Base-by-base conservation (phyloP, 2,797 vertebrate genomes). In the Borostomias antarcticus region DNA sequence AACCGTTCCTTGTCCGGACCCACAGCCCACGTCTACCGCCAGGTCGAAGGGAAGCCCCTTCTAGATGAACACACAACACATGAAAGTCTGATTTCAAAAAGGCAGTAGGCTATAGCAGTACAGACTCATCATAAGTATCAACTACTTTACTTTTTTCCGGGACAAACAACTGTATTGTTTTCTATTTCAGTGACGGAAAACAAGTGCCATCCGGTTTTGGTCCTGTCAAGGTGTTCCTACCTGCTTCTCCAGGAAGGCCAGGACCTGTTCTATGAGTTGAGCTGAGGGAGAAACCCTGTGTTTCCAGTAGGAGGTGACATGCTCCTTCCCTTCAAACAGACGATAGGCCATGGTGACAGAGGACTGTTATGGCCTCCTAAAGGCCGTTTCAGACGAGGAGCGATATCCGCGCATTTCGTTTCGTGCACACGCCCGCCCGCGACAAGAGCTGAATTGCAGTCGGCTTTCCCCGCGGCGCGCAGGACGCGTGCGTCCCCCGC, bases 11-110 rank as follows among this genome's bases (percentile, higher is more conserved):
- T 94, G 94, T 4, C 93, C 93, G 0, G 93, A 87, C 7, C 94
- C 93, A 0, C 94, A 94, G 3, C 93, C 93, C 0, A 94, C 92
- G 0, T 95, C 94, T 81, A 92, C 85, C 0, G 86, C 93, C 53
- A 93, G 73, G 33, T 86, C 81, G 2, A 73, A 83, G 4, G 90
- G 78, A 2, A 28, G 43, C 2, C 30, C 53, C 50, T 73, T 78
- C 91, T 93, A 72, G 21, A n/a, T n/a, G n/a, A 10, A 66, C 61
- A 54, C 60, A 3, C 52, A 23, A 58, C 47, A 65, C 19, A 19
- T 33, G 28, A 25, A 10, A 7, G 1, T 26, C 28, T 8, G 8
- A 48, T 50, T 26, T 26, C 1, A 23, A 2, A 9, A 23, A 10
- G 21, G 15, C 23, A 51, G 19, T 23, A 51, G 48, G 26, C 48